Evolutionary conservation across 2,888 invertebrate species (phyloP).

Genomic region (Falcaria lacertinaria): DNA sequence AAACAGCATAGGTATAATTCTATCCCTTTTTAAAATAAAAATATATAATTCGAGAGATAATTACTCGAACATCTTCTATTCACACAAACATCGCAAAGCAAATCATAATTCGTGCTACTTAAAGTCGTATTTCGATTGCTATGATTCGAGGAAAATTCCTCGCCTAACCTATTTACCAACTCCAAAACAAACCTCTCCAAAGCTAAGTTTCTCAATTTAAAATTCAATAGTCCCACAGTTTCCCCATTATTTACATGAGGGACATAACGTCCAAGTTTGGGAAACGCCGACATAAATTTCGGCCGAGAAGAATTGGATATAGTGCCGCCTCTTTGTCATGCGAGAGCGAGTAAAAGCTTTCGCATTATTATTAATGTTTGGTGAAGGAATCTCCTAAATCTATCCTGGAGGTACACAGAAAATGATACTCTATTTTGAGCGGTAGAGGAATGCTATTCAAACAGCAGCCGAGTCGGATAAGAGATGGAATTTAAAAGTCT

Average conservation of each 20-base stretch:
- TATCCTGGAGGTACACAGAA: neutral
- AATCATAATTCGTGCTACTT: too few relatives aligned
- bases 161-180: neutral
- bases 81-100: too few relatives aligned
- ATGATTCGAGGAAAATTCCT: neutral
- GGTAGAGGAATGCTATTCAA: neutral
- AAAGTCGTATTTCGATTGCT: neutral
- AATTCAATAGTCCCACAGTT: neutral
- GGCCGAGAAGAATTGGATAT: conserved; percentile 22
- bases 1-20: too few relatives aligned
- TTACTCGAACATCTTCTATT: too few relatives aligned
- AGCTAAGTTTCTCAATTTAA: neutral
- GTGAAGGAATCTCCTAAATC: conserved; percentile 2
- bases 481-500: neutral
- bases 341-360: conserved; percentile 26
- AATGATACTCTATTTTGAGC: neutral
- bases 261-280: neutral
- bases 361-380: conserved; percentile 30
- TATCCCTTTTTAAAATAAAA: too few relatives aligned
- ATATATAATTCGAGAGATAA: too few relatives aligned
- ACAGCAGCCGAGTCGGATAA: neutral
- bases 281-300: conserved; percentile 16
- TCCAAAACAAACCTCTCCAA: neutral
- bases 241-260: neutral
- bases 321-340: conserved; percentile 22